Percentiles rank a stretch among this genome's conserved stretches.
phyloP scores from a whole-genome alignment of 1,140 invertebrate genomes.

The Gonioctena quinquepunctata region DNA sequence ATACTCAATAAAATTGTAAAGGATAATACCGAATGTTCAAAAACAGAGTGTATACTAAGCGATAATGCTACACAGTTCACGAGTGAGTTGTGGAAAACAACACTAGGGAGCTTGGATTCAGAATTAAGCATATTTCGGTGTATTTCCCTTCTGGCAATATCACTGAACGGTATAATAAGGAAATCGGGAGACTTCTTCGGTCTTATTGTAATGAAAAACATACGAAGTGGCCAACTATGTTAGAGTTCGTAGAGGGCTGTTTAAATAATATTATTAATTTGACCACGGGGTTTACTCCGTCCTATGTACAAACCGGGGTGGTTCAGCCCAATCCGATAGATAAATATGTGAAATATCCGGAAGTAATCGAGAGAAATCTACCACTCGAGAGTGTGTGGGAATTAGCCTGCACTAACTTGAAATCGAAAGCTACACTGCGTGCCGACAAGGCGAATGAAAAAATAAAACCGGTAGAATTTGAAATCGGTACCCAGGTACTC shows the following conservation, averaged over 20 bases:
- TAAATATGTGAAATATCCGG: too few species aligned
- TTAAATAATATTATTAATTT: slow-evolving; percentile 2
- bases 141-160: slow-evolving; percentile 16
- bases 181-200: slow-evolving; percentile 11
- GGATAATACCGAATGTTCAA: slow-evolving; percentile 1
- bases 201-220: slow-evolving; percentile 14
- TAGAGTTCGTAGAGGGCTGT: not conserved
- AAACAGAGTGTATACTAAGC: not conserved
- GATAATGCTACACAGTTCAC: slow-evolving; percentile 14
- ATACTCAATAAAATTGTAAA: not conserved
- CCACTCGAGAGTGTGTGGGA: too few species aligned
- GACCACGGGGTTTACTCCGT: slow-evolving; percentile 10
- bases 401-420: too few species aligned
- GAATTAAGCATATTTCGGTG: not conserved
- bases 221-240: slow-evolving; percentile 2
- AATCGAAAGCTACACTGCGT: too few species aligned
- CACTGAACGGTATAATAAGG: slow-evolving; percentile 5
- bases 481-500: too few species aligned
- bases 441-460: too few species aligned
- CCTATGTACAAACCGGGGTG: too few species aligned
- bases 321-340: too few species aligned
- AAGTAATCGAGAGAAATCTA: too few species aligned
- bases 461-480: too few species aligned
- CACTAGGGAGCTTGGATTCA: not conserved
- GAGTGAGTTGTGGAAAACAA: not conserved